Evolutionary conservation across 1,140 invertebrate genomes (phyloP), one percentile per base, ranked within the genome.

Genomic region (Zaprionus davidi): DNA sequence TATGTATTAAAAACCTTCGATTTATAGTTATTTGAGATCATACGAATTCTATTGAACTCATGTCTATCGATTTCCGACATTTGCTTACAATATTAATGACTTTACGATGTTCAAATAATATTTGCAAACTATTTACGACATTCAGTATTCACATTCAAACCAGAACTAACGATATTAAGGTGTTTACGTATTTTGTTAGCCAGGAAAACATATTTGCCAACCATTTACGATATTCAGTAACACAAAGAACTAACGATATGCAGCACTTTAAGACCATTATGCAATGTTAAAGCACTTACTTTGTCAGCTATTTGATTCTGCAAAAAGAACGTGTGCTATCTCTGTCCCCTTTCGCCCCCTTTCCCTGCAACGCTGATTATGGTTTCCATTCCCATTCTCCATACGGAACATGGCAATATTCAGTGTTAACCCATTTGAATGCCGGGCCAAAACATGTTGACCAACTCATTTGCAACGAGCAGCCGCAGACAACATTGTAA

Each of bases 381-480:
- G 49, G 41, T 15, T 15, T 38, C 36, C 34, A 13, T 15, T 38
- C 36, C 5, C 41, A 9, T 46, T 17, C n/a, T 17, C 28, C 55
- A 57, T 67, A 20, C 44, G 75, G 53, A 75, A 66, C 53, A 31
- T 70, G 55, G 51, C 38, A 44, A 78, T 69, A 79, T 70, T 36
- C 31, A 31, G 31, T 46, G 56, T 51, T 57, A 56, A 28, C 62
- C 57, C 74, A 58, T 72, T 65, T 34, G 46, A 76, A 41, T 44
- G 24, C 66, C 59, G 57, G 68, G 46, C 46, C 56, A 82, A 77
- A 86, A 87, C 82, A 87, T 86, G 82, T 87, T 86, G 82, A 86
- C 82, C 82, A 86, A 86, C 82, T 86, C 82, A 87, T 86, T 86
- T 86, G 80, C 82, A 86, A 57, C 76, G 76, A 74, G 63, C 58